phyloP scores from a whole-genome alignment of 2,888 invertebrate species.

The Cloeon dipterum region DNA sequence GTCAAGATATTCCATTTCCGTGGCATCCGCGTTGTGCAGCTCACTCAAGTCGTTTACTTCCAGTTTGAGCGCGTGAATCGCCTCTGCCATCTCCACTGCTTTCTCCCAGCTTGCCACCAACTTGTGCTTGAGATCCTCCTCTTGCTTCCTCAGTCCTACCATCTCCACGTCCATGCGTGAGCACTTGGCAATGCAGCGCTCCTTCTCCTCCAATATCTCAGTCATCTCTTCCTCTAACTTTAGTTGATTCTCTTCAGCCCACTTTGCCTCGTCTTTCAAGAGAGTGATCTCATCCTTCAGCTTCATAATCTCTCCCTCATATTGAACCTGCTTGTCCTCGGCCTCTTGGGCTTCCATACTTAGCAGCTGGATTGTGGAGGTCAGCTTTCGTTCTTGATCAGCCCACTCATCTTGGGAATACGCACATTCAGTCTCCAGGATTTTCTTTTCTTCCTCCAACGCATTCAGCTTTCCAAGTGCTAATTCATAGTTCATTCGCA shows the following conservation, averaged over 20 bases:
- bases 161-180: background rate
- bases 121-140: background rate
- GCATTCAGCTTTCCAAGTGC: background rate
- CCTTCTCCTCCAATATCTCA: background rate
- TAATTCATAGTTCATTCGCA: background rate
- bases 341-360: background rate
- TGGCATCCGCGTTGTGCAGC: background rate
- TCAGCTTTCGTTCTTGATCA: background rate
- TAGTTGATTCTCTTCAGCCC: background rate
- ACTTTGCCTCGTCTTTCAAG: background rate
- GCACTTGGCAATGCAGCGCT: background rate
- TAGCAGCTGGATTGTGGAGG: background rate
- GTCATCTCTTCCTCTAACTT: background rate
- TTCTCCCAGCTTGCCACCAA: background rate
- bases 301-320: background rate
- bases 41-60: background rate
- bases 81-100: background rate
- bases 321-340: background rate
- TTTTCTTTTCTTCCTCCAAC: background rate
- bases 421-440: background rate
- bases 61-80: background rate
- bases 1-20: background rate
- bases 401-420: constrained; percentile 1
- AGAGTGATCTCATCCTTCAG: background rate
- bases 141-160: background rate